Evolutionary conservation across 2,888 invertebrate genomes (phyloP).

Genomic region (Hirtodrosophila alboralis): DNA sequence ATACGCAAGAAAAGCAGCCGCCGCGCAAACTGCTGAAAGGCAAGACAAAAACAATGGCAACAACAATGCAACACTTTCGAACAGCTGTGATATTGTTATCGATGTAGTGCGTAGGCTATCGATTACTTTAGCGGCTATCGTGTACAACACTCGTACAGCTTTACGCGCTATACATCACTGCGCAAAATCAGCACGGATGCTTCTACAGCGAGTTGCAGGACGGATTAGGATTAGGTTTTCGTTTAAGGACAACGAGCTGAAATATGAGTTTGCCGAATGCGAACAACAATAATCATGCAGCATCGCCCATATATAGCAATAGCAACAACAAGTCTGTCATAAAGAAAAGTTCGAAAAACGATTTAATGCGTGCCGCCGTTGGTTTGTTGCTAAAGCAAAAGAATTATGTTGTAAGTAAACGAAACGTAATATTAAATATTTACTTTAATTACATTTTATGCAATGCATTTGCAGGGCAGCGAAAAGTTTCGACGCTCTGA

Average conservation of each 20-base stretch:
- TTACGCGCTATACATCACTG: slow-evolving; percentile 28
- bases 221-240: slow-evolving; percentile 68
- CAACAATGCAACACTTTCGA: slow-evolving; percentile 23
- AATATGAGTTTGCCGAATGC: slow-evolving; percentile 71
- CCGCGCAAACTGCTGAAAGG: slow-evolving; percentile 33
- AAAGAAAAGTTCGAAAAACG: slow-evolving; percentile 78
- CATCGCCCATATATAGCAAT: slow-evolving; percentile 57
- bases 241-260: slow-evolving; percentile 38
- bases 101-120: slow-evolving; percentile 3
- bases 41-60: slow-evolving; percentile 29
- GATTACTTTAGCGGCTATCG: slow-evolving; percentile 33
- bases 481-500: slow-evolving; percentile 87
- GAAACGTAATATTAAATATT: background rate
- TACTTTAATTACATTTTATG: background rate
- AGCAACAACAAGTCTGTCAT: slow-evolving; percentile 59
- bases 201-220: slow-evolving; percentile 53
- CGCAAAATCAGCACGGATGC: slow-evolving; percentile 37
- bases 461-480: slow-evolving; percentile 85
- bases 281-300: slow-evolving; percentile 56
- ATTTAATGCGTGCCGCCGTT: slow-evolving; percentile 79
- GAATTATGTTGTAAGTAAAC: slow-evolving; percentile 80
- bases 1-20: slow-evolving; percentile 3
- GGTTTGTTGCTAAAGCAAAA: slow-evolving; percentile 81
- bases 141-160: slow-evolving; percentile 34
- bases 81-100: slow-evolving; percentile 42